phyloP scores from a whole-genome alignment of 2,797 vertebrate genomes.

The Cirrhinus molitorella region DNA sequence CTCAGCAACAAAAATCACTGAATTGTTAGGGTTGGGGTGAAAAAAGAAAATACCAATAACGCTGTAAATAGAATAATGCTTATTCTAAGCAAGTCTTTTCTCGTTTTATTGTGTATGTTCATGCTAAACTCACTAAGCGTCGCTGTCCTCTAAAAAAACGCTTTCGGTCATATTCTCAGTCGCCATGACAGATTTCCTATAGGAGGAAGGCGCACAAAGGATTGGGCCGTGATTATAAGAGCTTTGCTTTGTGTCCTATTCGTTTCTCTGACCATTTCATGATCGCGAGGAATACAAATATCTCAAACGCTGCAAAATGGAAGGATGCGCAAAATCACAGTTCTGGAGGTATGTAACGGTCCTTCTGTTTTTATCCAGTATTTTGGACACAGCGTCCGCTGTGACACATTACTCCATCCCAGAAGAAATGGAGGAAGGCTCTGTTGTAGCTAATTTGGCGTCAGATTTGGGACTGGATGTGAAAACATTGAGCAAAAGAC shows the following conservation, averaged over 20 bases:
- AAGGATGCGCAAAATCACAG: background rate
- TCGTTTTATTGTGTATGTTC: background rate
- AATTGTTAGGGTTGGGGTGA: too few species aligned
- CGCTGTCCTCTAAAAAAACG: constrained; percentile 60
- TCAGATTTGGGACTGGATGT: constrained; percentile 71
- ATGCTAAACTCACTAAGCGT: constrained; percentile 44
- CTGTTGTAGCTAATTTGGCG: constrained; percentile 74
- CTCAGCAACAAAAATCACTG: too few species aligned
- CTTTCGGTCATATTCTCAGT: background rate
- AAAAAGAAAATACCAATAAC: background rate
- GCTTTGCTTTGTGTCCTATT: fast-evolving
- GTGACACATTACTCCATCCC: constrained; percentile 70
- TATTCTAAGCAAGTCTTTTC: background rate
- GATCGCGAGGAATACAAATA: background rate
- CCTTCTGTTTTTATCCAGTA: constrained; percentile 17
- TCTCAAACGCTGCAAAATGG: constrained; percentile 32
- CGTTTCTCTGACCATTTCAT: background rate
- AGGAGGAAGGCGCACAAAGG: constrained; percentile 13
- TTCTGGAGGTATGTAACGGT: constrained; percentile 44
- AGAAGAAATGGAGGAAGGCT: constrained; percentile 75
- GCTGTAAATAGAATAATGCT: fast-evolving
- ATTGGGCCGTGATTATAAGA: background rate
- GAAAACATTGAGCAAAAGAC: constrained; percentile 63
- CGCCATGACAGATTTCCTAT: constrained; percentile 11
- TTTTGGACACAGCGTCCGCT: constrained; percentile 14